Base-by-base conservation (phyloP, 2,888 invertebrate genomes). In the Meteorus cinctellus region DNA sequence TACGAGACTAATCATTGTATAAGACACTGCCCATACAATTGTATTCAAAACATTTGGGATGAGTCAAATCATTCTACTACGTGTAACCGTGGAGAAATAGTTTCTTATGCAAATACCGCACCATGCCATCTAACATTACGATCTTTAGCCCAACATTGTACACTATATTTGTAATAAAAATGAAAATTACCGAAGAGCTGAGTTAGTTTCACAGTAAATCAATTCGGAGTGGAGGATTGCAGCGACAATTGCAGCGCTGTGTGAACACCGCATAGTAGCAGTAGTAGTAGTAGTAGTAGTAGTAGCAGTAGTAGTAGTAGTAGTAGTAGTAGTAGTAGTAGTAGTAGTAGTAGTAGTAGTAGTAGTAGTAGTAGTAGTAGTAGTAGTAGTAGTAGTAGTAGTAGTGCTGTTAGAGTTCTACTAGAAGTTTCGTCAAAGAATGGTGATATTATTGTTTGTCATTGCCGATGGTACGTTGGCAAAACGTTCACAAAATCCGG, bases 401-500 rank as follows among this genome's bases (percentile, higher is more conserved):
- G 34, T n/a, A 70, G n/a, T 71, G 62, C 63, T 62, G 19, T 41
- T 14, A 19, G n/a, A 24, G 62, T 51, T 51, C 4, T 55, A 16
- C 4, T 55, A 55, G 55, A 6, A 55, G 55, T 19, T 55, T 55
- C 55, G 14, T 48, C 14, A 16, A 16, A 14, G 48, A n/a, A 48
- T 48, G 16, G n/a, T 48, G 14, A 48, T n/a, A n/a, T 14, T 1
- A 10, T 45, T 12, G 4, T 10, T 14, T n/a, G 48, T 48, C 14
- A 48, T 16, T 48, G 48, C 4, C 6, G 48, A 48, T 55, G 55
- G 24, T 55, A 65, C 66, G 78, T 74, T 79, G 73, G 77, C 79
- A 68, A 76, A 80, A 81, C 77, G 79, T 81, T 75, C 80, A 79
- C 80, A 77, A 73, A 78, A 82, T 65, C 74, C 71, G 63, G 77